A percentile compares a stretch with the other conserved stretches of the same genome.
Conservation (phyloP, 2,797 vertebrate species). For the Hyperoplus lanceolatus region DNA sequence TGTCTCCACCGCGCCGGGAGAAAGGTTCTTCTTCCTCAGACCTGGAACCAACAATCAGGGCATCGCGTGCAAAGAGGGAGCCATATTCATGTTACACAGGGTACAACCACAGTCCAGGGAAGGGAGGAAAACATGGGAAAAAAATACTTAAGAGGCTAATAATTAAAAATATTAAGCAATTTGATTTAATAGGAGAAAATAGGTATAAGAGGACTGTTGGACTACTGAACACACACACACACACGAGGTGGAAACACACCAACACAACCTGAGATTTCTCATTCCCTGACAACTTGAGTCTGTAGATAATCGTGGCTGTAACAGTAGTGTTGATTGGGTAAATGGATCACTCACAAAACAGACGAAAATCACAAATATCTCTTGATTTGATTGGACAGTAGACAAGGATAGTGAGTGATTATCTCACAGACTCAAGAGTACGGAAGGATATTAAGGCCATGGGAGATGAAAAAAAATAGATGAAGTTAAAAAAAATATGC, state of each 20-base stretch:
- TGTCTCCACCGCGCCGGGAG: constrained; percentile 94
- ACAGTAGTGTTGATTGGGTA: constrained; percentile 53
- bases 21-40: constrained; percentile 97
- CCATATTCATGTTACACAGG: constrained; percentile 77
- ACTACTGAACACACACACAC: constrained; percentile 78
- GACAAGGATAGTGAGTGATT: constrained; percentile 19
- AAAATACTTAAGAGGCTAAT: constrained; percentile 26
- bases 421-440: constrained; percentile 53
- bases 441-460: too few species aligned
- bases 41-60: constrained; percentile 88
- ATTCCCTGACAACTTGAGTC: constrained; percentile 45
- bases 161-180: constrained; percentile 1
- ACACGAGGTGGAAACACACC: constrained; percentile 59
- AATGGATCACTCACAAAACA: constrained; percentile 45
- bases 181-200: neutral
- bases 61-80: constrained; percentile 62
- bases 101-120: constrained; percentile 48
- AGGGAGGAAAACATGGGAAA: constrained; percentile 27
- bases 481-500: too few species aligned
- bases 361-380: constrained; percentile 4
- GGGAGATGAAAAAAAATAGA: too few species aligned
- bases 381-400: constrained; percentile 46
- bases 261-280: constrained; percentile 69
- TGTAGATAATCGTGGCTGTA: constrained; percentile 39
- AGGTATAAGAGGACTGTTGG: constrained; percentile 57